Conservation (phyloP, 2,888 invertebrate genomes). For the Leptinotarsa juncta region DNA sequence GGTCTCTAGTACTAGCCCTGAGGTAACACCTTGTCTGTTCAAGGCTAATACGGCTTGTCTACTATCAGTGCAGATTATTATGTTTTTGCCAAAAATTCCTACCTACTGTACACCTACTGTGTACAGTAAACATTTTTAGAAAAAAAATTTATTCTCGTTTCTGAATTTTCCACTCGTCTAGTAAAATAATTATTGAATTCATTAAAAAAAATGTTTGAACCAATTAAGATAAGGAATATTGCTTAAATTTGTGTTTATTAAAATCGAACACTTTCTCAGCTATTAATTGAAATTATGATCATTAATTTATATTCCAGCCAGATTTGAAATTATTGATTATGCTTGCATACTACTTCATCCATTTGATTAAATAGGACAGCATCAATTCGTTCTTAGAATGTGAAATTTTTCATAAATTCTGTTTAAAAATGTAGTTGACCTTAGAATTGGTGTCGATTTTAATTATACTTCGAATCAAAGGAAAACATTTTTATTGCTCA, state of each 20-base stretch:
- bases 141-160: background rate
- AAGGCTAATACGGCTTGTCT: too few species aligned
- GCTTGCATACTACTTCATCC: background rate
- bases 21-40: too few species aligned
- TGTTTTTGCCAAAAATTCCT: too few species aligned
- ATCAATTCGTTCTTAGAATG: too few species aligned
- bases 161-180: background rate
- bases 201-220: background rate
- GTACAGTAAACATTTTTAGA: background rate
- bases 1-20: too few species aligned
- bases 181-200: background rate
- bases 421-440: background rate
- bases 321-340: too few species aligned
- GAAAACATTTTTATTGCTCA: too few species aligned
- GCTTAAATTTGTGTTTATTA: background rate
- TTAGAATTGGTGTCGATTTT: background rate
- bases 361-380: background rate
- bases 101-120: too few species aligned
- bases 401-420: background rate
- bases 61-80: too few species aligned
- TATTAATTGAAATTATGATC: background rate
- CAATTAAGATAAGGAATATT: slow-evolving; percentile 4
- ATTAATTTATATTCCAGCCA: too few species aligned
- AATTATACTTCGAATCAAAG: too few species aligned
- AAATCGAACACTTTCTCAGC: slow-evolving; percentile 10